Evolutionary conservation across 2,113 vertebrate species (phyloP).

Genomic region (Odontesthes bonariensis): DNA sequence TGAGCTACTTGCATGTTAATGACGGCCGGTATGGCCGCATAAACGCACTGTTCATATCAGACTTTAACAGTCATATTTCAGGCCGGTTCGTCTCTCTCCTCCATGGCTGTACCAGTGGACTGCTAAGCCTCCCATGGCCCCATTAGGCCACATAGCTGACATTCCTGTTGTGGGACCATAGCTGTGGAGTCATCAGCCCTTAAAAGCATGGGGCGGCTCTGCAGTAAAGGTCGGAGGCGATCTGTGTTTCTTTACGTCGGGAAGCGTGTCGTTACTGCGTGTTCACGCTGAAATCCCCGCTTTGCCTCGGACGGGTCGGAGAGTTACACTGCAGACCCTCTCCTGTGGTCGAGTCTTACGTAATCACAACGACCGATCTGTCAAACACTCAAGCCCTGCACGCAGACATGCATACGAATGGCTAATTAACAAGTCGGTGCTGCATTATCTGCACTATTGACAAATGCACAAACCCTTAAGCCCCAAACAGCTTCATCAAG

Average conservation of each 20-base stretch:
- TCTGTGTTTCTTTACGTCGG: neutral
- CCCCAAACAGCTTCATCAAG: conserved; percentile 10
- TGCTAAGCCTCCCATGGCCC: conserved; percentile 71
- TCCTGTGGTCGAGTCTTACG: conserved; percentile 1
- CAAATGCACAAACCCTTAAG: conserved; percentile 9
- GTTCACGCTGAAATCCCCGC: neutral
- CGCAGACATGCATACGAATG: neutral
- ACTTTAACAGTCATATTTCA: conserved; percentile 16
- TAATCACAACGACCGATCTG: conserved; percentile 7
- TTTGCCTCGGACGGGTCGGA: neutral
- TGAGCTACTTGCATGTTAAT: neutral
- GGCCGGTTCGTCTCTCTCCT: conserved; percentile 22
- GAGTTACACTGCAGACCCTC: neutral
- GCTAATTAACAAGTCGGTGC: neutral
- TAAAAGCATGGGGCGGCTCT: conserved; percentile 27
- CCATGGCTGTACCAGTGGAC: conserved; percentile 50
- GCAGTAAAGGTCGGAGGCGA: neutral
- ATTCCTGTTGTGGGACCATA: conserved; percentile 72
- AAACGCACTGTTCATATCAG: conserved; percentile 11
- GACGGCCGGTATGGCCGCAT: conserved; percentile 2
- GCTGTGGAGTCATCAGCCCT: conserved; percentile 62
- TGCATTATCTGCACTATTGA: conserved; percentile 4
- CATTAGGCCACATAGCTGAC: conserved; percentile 74
- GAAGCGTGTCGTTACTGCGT: neutral
- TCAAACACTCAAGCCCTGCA: neutral